phyloP scores from a whole-genome alignment of 2,888 invertebrate species.

The Lasioglossum pauxillum region DNA sequence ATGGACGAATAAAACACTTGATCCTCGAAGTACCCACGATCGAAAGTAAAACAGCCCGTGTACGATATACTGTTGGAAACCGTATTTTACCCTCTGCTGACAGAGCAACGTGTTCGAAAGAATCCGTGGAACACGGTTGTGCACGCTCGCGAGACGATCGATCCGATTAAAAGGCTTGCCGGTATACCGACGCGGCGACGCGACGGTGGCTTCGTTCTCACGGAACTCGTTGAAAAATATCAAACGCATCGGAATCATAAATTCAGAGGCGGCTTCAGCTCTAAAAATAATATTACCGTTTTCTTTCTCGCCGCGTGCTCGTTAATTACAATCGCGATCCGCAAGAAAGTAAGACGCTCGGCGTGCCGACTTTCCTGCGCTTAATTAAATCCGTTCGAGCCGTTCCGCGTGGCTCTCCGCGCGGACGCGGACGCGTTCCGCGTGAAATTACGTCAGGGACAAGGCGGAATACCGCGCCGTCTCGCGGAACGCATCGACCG shows the following conservation, averaged over 20 bases:
- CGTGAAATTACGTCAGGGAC: slow-evolving; percentile 62
- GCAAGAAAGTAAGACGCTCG: slow-evolving; percentile 43
- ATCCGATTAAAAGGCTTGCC: slow-evolving; percentile 7
- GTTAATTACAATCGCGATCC: slow-evolving; percentile 47
- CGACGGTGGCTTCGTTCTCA: slow-evolving; percentile 49
- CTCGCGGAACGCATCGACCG: slow-evolving; percentile 65
- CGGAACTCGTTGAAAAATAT: slow-evolving; percentile 52
- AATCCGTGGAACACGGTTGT: neutral
- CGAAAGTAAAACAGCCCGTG: neutral
- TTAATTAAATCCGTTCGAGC: slow-evolving; percentile 50
- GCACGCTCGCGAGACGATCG: slow-evolving; percentile 12
- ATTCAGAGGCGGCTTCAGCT: slow-evolving; percentile 27
- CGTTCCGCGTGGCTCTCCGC: slow-evolving; percentile 37
- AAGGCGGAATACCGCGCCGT: slow-evolving; percentile 37
- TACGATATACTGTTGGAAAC: neutral
- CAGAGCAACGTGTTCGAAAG: neutral
- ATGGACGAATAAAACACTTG: no score
- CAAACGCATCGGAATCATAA: slow-evolving; percentile 56
- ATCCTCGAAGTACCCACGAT: neutral
- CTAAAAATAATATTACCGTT: slow-evolving; percentile 42
- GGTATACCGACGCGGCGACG: neutral
- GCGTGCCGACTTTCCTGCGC: slow-evolving; percentile 26
- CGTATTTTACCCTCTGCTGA: neutral
- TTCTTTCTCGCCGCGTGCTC: slow-evolving; percentile 18
- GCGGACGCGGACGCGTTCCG: slow-evolving; percentile 48